Evolutionary conservation across 2,113 vertebrate genomes (phyloP).

Genomic region (Uropsilus gracilis): DNA sequence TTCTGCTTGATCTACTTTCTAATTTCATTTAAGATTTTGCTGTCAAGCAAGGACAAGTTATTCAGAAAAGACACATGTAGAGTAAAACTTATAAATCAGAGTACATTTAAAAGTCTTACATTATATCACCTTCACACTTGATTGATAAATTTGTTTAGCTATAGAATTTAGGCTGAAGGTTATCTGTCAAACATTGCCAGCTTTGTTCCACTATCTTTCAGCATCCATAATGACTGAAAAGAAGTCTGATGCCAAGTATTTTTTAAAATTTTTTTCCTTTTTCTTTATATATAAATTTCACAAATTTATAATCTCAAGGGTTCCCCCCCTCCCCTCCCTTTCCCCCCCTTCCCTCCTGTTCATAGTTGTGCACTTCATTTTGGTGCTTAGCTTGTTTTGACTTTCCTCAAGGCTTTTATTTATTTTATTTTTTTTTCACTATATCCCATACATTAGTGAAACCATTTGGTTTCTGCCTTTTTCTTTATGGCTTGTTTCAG

Average conservation of each 20-base stretch:
- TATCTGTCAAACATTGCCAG: not conserved
- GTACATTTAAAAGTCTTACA: not conserved
- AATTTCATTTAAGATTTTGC: not conserved
- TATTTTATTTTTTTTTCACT: no score
- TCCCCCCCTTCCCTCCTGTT: no score
- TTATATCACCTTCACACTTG: not conserved
- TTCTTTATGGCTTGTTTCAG: no score
- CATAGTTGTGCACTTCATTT: no score
- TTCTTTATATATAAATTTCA: no score
- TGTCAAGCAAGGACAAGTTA: not conserved
- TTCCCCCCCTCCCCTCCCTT: no score
- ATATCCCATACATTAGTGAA: no score
- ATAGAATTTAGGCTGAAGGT: constrained; percentile 26
- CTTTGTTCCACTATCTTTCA: not conserved
- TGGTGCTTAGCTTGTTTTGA: no score
- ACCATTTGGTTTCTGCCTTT: no score
- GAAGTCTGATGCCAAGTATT: not conserved
- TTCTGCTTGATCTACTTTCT: not conserved
- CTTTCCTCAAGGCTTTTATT: no score
- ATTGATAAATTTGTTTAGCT: not conserved
- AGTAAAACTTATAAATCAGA: not conserved
- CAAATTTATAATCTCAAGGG: no score
- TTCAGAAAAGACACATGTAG: not conserved
- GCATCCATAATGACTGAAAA: not conserved
- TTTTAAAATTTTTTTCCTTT: not conserved